These are phyloP conservation scores for Lontra canadensis DNA, from an alignment of 2,113 vertebrate species.

Conservation along the genomic window DNA sequence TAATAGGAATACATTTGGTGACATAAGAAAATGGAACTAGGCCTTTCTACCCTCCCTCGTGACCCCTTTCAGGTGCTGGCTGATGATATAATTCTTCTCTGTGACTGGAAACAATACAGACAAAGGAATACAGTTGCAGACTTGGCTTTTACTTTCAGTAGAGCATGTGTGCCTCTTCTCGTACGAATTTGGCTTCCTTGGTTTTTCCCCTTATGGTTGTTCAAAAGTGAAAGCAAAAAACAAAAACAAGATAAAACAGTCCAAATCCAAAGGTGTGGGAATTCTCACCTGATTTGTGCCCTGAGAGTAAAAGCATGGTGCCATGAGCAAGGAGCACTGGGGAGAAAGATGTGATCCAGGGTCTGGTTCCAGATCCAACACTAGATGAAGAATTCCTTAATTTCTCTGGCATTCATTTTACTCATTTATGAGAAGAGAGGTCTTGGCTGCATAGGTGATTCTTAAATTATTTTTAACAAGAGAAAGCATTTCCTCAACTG, in stretches of 20 bases:
- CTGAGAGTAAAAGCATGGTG: neutral
- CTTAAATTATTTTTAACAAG: neutral
- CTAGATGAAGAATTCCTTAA: neutral
- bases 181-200: neutral
- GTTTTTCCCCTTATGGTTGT: neutral
- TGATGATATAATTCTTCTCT: neutral
- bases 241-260: neutral
- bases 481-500: neutral
- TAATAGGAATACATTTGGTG: constrained; percentile 50
- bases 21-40: constrained; percentile 30
- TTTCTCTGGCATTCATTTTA: neutral
- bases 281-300: neutral
- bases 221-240: neutral
- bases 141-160: neutral
- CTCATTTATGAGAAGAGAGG: neutral
- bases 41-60: neutral
- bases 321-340: neutral
- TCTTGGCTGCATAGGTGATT: neutral
- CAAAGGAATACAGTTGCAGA: neutral
- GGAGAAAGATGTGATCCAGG: neutral
- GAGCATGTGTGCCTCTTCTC: neutral
- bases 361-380: neutral
- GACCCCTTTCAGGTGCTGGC: neutral
- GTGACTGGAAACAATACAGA: neutral
- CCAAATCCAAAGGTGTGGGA: neutral